Base-by-base conservation (phyloP, 2,113 vertebrate species). In the Odontophorus gujanensis region DNA sequence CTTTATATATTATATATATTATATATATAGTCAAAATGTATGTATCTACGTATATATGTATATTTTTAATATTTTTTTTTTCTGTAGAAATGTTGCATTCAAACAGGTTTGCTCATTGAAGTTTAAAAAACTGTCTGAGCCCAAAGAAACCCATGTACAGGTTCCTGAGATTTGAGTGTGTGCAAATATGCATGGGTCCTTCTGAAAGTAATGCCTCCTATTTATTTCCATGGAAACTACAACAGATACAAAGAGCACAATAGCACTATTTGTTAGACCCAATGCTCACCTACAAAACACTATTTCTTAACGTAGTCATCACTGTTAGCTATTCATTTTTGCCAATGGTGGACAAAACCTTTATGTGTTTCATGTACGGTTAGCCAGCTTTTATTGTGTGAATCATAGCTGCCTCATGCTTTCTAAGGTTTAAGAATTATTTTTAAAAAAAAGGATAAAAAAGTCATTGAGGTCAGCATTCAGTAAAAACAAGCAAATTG, bases 51-150 rank as follows among this genome's bases (percentile, higher is more conserved):
- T 73, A 45, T 85, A 6, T 63, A 63, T 19, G 5, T 48, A 69
- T 3, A 0, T 61, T 12, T 50, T n/a, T n/a, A n/a, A 59, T 3
- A 0, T 61, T 57, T 91, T 38, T 38, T 38, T 38, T 40, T 40
- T 40, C 45, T 38, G 6, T 47, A 76, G 30, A 79, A 87, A 43
- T 51, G 4, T 68, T 85, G 13, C 28, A 79, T 40, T 53, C 69
- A 69, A 36, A 17, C 21, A 10, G 40, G 58, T 89, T 89, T 76
- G 5, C 26, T 76, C 0, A 0, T 73, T 69, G 18, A 21, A 65
- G 9, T 80, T 71, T 63, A 78, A 72, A 72, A 67, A 84, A 79
- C 51, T 20, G 7, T 1, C 32, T 85, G 67, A 67, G 17, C 73
- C 79, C 76, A 48, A 19, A 61, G 32, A 48, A 43, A 8, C 9